phyloP scores from a whole-genome alignment of 2,888 invertebrate genomes.

The Eilema depressum region DNA sequence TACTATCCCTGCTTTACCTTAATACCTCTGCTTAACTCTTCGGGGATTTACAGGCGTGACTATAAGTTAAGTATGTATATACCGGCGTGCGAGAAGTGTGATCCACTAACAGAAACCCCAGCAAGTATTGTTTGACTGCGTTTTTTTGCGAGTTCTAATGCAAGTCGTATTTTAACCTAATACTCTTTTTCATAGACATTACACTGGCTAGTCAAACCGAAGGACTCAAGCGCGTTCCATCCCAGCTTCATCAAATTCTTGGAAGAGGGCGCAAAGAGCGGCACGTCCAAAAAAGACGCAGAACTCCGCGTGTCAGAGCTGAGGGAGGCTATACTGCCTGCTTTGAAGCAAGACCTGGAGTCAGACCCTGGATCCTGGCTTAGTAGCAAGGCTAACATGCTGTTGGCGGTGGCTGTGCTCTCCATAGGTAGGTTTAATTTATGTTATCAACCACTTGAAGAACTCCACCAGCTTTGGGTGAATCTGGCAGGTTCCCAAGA shows the following conservation, averaged over 20 bases:
- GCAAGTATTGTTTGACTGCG: not conserved
- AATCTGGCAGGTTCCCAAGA: too few species aligned
- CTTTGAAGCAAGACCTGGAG: constrained; percentile 85
- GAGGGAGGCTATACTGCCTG: constrained; percentile 88
- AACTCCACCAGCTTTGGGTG: too few species aligned
- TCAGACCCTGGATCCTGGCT: constrained; percentile 90
- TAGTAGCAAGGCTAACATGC: constrained; percentile 88
- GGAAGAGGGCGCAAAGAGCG: constrained; percentile 90
- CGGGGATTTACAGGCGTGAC: too few species aligned
- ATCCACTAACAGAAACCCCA: not conserved
- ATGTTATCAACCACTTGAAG: too few species aligned
- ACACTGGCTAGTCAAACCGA: constrained; percentile 95
- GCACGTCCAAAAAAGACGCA: constrained; percentile 91
- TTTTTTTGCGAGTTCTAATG: not conserved
- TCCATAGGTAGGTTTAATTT: constrained; percentile 85
- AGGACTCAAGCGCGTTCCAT: constrained; percentile 93
- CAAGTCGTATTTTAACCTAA: not conserved
- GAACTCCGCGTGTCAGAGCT: constrained; percentile 90
- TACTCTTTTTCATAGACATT: constrained; percentile 81
- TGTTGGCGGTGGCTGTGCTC: constrained; percentile 90
- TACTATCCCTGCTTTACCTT: too few species aligned
- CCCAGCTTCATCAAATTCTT: constrained; percentile 92
- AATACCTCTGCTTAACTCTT: too few species aligned
- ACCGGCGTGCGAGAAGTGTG: too few species aligned
- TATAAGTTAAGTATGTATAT: too few species aligned